A percentile compares a stretch with the other conserved stretches of the same genome.
phyloP scores from a whole-genome alignment of 2,797 vertebrate species.

The Acanthornis magna region DNA sequence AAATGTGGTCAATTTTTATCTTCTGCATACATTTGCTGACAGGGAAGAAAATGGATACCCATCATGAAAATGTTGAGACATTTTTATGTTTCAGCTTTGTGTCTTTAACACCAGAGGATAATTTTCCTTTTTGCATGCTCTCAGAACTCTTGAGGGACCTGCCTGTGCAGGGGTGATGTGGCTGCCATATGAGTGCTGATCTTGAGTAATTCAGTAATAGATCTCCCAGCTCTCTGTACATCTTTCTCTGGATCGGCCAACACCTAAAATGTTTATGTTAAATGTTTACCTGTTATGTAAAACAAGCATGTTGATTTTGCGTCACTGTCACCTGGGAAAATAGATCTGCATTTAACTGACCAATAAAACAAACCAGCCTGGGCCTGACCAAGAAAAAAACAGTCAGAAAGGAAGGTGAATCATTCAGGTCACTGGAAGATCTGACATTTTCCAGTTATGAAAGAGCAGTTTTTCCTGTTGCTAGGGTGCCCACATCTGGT shows the following conservation, averaged over 20 bases:
- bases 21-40: neutral
- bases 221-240: neutral
- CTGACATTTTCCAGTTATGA: neutral
- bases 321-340: neutral
- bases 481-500: neutral
- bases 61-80: neutral
- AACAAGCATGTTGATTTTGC: neutral
- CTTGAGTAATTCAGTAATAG: neutral
- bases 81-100: neutral
- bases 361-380: neutral
- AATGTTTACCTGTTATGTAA: neutral
- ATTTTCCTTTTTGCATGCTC: neutral
- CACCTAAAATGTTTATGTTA: neutral
- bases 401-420: neutral
- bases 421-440: neutral
- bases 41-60: neutral
- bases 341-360: neutral
- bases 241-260: neutral
- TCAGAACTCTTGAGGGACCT: neutral
- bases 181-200: neutral
- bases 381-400: neutral
- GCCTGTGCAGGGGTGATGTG: neutral
- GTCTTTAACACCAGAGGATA: neutral
- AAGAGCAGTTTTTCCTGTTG: neutral
- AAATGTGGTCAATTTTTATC: neutral